Base-by-base conservation (phyloP, 2,888 invertebrate species). In the Polyommatus icarus region DNA sequence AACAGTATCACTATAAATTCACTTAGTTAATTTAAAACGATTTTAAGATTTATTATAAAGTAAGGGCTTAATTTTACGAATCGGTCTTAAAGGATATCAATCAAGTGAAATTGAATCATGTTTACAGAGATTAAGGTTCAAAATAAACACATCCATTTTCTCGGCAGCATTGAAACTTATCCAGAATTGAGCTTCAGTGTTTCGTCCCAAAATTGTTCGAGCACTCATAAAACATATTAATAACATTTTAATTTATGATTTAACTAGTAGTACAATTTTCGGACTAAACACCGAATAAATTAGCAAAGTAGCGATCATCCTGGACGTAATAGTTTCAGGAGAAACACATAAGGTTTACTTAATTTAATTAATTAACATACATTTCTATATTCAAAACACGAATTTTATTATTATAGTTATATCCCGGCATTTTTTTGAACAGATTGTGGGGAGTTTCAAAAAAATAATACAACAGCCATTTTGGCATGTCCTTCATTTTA, bases 101-200 rank as follows among this genome's bases (percentile, higher is more conserved):
- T 67, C 29, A 67, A 67, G 4, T 29, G 15, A 67, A 67, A 67
- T 67, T 67, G 67, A 67, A 67, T 67, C 67, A 15, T 67, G 67
- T 67, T 67, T 32, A 32, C 32, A 18, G 29, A 67, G 6, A 67
- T 67, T 67, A 67, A 32, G 67, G 32, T 32, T 67, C 67, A 67
- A 67, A 67, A 67, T 67, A 29, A 67, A 29, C 67, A 67, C 67
- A 67, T 67, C 18, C 12, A 67, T 67, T 67, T 67, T 32, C 67
- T 32, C 12, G 1, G 15, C 4, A 67, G 67, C 32, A 67, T 67
- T 12, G 15, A 7, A 15, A 67, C 6, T 29, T 67, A 2, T 61
- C 12, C 61, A 29, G 2, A 67, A 67, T 6, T 32, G 15, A 12
- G 24, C 61, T 15, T 15, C 67, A 67, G 61, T 32, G 67, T 67